Conservation (phyloP, 1,140 invertebrate species). For the Zaprionus tsacasi region DNA sequence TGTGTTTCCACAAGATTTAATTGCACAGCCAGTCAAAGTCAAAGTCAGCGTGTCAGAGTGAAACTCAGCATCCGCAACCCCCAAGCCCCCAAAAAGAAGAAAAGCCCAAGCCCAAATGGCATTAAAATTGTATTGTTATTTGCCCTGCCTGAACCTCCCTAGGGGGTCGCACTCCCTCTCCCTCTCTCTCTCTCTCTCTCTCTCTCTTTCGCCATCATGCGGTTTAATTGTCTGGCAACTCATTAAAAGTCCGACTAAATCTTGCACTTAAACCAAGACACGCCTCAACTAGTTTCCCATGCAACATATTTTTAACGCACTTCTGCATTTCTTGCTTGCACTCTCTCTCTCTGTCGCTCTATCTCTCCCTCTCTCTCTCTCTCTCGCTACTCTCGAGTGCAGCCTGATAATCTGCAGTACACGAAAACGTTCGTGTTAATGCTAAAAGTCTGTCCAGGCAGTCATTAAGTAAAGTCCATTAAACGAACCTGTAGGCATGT, state of each 20-base stretch:
- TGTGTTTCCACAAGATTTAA: slow-evolving; percentile 67
- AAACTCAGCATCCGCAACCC: slow-evolving; percentile 12
- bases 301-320: slow-evolving; percentile 32
- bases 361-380: neutral
- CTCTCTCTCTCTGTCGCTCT: neutral
- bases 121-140: slow-evolving; percentile 79
- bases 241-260: slow-evolving; percentile 62
- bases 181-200: neutral
- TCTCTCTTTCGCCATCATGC: slow-evolving; percentile 9
- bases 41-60: slow-evolving; percentile 17
- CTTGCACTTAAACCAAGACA: slow-evolving; percentile 31
- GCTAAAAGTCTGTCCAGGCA: slow-evolving; percentile 25
- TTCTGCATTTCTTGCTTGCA: slow-evolving; percentile 5
- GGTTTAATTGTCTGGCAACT: slow-evolving; percentile 77
- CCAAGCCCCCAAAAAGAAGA: neutral
- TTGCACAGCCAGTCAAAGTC: slow-evolving; percentile 46
- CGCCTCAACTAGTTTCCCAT: slow-evolving; percentile 33
- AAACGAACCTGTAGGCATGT: neutral
- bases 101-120: slow-evolving; percentile 42
- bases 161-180: neutral
- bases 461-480: slow-evolving; percentile 23
- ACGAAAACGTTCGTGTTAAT: slow-evolving; percentile 23
- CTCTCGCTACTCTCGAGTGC: neutral
- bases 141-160: slow-evolving; percentile 29
- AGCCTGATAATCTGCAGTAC: slow-evolving; percentile 6